Percentiles rank a stretch among this genome's conserved stretches.
These are phyloP conservation scores for Ursus arctos DNA, from an alignment of 2,113 vertebrate genomes.

Conservation along the genomic window DNA sequence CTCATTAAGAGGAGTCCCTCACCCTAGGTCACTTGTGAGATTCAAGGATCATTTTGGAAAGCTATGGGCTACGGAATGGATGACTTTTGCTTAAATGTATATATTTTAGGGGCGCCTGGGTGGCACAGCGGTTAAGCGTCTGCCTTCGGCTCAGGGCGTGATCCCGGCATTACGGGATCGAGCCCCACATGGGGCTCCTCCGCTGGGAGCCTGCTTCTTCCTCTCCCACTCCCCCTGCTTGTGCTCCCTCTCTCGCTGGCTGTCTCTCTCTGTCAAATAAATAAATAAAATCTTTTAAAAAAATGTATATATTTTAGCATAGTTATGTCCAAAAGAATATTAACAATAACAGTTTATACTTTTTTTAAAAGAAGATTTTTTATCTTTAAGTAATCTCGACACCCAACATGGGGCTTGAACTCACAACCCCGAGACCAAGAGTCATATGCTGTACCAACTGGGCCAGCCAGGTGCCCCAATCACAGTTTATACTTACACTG, in stretches of 20 bases:
- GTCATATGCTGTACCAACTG: neutral
- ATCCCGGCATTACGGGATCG: too few species aligned
- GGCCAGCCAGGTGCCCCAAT: neutral
- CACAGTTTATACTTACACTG: neutral
- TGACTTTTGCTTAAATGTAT: neutral
- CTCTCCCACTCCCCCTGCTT: too few species aligned
- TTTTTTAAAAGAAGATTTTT: neutral
- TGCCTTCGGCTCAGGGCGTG: too few species aligned
- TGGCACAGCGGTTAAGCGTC: too few species aligned
- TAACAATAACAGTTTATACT: neutral
- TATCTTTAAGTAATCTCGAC: neutral
- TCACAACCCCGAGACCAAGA: neutral
- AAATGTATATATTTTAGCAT: constrained; percentile 2
- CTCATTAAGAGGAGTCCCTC: neutral
- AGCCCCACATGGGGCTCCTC: too few species aligned
- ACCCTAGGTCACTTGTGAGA: neutral
- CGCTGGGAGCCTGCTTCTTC: too few species aligned
- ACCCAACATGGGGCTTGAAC: neutral
- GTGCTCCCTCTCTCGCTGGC: too few species aligned
- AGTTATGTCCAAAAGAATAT: neutral
- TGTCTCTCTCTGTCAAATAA: too few species aligned
- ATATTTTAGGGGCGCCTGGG: neutral
- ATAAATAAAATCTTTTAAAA: too few species aligned
- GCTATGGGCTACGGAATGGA: neutral
- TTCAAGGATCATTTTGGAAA: neutral